Evolutionary conservation across 1,140 invertebrate genomes (phyloP).

Genomic region (Drosophila miranda): DNA sequence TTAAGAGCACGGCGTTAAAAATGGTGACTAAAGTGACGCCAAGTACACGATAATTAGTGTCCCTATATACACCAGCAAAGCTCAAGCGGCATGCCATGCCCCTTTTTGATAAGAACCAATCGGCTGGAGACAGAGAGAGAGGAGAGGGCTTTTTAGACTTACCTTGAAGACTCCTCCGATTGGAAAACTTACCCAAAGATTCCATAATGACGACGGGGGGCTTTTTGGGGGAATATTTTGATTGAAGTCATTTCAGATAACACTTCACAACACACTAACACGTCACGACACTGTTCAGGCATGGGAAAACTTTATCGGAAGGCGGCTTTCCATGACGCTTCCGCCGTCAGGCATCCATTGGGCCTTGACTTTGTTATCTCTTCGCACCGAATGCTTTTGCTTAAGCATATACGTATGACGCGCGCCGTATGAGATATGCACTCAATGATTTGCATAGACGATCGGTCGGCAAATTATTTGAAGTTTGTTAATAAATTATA

Average conservation of each 20-base stretch:
- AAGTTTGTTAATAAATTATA: slow-evolving; percentile 46
- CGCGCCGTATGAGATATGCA: slow-evolving; percentile 32
- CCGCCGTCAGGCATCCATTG: slow-evolving; percentile 2
- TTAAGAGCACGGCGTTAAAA: slow-evolving; percentile 1
- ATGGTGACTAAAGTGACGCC: background rate
- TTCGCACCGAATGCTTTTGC: slow-evolving; percentile 2
- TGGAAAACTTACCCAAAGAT: slow-evolving; percentile 37
- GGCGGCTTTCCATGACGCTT: slow-evolving; percentile 28
- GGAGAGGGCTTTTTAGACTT: slow-evolving; percentile 8
- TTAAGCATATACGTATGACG: slow-evolving; percentile 36
- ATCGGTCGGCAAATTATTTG: slow-evolving; percentile 33
- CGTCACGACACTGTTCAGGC: slow-evolving; percentile 23
- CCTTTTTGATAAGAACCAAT: slow-evolving; percentile 7
- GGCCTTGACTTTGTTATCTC: slow-evolving; percentile 25
- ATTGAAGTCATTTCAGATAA: slow-evolving; percentile 16
- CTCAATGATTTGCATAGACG: slow-evolving; percentile 44
- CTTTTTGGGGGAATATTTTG: background rate
- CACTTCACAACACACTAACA: slow-evolving; percentile 17
- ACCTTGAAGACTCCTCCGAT: slow-evolving; percentile 20
- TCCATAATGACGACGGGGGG: background rate
- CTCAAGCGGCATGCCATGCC: slow-evolving; percentile 14
- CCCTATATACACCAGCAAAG: background rate
- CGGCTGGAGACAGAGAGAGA: background rate
- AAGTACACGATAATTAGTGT: slow-evolving; percentile 4
- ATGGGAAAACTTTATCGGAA: slow-evolving; percentile 11